Base-by-base conservation (phyloP, 2,113 vertebrate species). In the Sylvietta virens region DNA sequence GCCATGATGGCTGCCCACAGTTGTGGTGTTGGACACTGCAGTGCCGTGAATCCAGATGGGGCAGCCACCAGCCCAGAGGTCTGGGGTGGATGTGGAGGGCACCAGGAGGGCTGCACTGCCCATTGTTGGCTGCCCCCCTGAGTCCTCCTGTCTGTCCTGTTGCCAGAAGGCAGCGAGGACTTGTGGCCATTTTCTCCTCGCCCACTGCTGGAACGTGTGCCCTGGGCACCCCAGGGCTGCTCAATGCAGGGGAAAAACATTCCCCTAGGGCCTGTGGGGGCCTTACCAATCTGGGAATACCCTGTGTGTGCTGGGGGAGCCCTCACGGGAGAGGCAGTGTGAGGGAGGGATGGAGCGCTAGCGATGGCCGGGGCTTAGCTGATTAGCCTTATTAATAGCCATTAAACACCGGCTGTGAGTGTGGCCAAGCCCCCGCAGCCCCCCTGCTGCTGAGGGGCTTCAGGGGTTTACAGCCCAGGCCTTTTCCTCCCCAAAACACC, bases 371-470 rank as follows among this genome's bases (percentile, higher is more conserved):
- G 39, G 81, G 78, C 76, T 95, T 79, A 96, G 95, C 94, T 3
- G 88, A 97, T 97, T 97, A 97, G 84, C 90, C 91, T 94, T 95
- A 95, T 97, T 97, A 97, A 96, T 94, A 96, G 95, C 92, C 86
- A 95, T 94, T 96, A 97, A 97, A 94, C 82, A 92, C 67, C 0
- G 7, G 45, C 74, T 76, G 74, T 1, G 6, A 70, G 81, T 0
- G 2, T 58, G 79, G 71, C 64, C 77, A 92, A 87, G 67, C 73
- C 57, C 60, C 30, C 4, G 0, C 18, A 5, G 18, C 40, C 60
- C 50, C 39, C 60, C 54, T 22, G 5, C 79, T 50, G 5, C 65
- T 88, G 86, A 81, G 78, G 65, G 64, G 58, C 77, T 95, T 42
- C 83, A 45, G 61, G 50, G 30, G 3, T 48, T 92, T 90, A 76